phyloP scores from a whole-genome alignment of 2,113 vertebrate species.

The Axis porcinus region DNA sequence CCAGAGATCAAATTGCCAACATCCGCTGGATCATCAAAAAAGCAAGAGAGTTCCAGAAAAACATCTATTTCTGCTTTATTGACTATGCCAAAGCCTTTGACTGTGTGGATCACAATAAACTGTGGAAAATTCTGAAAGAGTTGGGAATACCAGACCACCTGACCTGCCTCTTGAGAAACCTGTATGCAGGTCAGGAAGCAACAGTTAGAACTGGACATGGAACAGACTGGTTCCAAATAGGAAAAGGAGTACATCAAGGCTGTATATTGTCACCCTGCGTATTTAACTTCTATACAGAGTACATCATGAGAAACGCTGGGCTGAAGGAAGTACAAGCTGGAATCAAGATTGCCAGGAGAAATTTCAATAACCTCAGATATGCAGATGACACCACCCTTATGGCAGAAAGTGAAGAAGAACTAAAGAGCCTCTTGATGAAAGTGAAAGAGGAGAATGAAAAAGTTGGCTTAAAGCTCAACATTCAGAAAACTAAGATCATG shows the following conservation, averaged over 20 bases:
- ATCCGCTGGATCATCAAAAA: rapidly evolving
- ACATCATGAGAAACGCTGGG: background rate
- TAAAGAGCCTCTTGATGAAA: background rate
- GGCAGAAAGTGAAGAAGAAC: background rate
- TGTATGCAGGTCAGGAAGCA: background rate
- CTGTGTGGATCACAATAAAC: background rate
- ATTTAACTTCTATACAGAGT: rapidly evolving
- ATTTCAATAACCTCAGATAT: background rate
- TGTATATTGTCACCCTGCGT: background rate
- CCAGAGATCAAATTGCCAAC: too few relatives aligned
- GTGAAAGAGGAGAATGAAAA: background rate
- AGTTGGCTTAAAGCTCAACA: background rate
- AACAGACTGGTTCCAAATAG: background rate
- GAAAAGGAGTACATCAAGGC: rapidly evolving
- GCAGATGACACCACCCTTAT: background rate
- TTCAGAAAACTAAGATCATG: background rate
- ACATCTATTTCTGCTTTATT: too few relatives aligned
- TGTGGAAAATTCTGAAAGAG: background rate
- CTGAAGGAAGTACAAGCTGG: background rate
- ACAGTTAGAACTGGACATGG: background rate
- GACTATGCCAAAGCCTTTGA: background rate
- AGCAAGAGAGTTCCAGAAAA: too few relatives aligned
- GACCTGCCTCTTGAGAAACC: background rate
- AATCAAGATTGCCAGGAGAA: background rate
- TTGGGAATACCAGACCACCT: too few relatives aligned